Percentiles rank a stretch among this genome's conserved stretches.
Conservation (phyloP, 2,888 invertebrate species). For the Drepanosiphum platanoidis region DNA sequence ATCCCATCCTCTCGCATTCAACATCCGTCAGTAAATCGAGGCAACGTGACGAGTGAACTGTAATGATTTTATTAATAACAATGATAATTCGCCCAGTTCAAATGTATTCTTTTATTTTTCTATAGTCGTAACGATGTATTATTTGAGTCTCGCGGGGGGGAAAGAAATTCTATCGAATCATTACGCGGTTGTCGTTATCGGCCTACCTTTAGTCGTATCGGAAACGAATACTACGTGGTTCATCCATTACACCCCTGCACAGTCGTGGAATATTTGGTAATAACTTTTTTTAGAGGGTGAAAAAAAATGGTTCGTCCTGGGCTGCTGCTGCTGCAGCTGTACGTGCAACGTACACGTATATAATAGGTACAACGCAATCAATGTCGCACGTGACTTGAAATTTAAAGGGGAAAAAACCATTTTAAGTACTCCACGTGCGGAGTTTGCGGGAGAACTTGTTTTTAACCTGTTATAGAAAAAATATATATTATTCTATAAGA, state of each 20-base stretch:
- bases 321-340: no score
- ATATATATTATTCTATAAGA: neutral
- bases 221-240: constrained; percentile 2
- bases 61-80: no score
- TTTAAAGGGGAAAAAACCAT: neutral
- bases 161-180: neutral
- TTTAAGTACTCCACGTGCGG: neutral
- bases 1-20: no score
- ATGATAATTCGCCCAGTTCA: neutral
- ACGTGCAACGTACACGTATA: neutral
- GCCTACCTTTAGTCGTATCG: neutral
- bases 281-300: neutral
- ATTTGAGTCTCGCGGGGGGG: neutral
- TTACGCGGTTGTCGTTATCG: neutral
- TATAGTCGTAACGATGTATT: neutral
- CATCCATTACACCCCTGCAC: neutral
- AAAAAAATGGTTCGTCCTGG: constrained; percentile 6
- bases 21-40: no score
- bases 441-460: neutral
- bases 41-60: no score
- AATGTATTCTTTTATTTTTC: neutral
- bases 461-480: constrained; percentile 15
- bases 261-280: constrained; percentile 14
- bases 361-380: constrained; percentile 23
- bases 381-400: constrained; percentile 36